A percentile compares a stretch with the other conserved stretches of the same genome.
Conservation (phyloP, 2,797 vertebrate genomes). For the Brotula barbata region DNA sequence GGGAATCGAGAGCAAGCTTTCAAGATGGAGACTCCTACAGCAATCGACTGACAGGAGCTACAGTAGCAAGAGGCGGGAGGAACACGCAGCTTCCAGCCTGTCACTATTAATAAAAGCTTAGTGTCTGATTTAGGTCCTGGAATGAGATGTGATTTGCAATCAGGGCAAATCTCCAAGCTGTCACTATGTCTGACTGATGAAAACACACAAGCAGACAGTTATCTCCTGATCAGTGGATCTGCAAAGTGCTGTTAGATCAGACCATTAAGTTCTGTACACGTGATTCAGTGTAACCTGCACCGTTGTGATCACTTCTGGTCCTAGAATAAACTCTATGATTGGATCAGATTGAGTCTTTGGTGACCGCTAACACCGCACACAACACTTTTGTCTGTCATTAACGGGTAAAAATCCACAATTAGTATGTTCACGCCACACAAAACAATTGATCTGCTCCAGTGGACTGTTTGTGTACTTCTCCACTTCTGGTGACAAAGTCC, state of each 20-base stretch:
- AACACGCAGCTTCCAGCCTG: constrained; percentile 43
- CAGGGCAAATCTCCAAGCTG: constrained; percentile 55
- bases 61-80: constrained; percentile 27
- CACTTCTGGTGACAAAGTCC: no score
- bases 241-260: not conserved
- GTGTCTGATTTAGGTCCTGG: constrained; percentile 72
- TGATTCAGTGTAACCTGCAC: constrained; percentile 13
- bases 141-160: constrained; percentile 68
- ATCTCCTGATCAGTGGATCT: constrained; percentile 63
- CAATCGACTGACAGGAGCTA: constrained; percentile 49
- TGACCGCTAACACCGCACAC: no score
- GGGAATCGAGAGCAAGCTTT: constrained; percentile 59
- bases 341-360: no score
- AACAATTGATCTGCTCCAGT: no score
- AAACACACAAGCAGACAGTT: constrained; percentile 53
- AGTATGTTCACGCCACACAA: no score
- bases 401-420: no score
- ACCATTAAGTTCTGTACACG: constrained; percentile 8
- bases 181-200: constrained; percentile 59
- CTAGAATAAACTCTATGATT: constrained; percentile 7
- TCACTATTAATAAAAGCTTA: constrained; percentile 77
- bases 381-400: no score
- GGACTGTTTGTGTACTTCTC: no score
- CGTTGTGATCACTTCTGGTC: constrained; percentile 11
- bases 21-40: constrained; percentile 64